Percentiles rank a stretch among this genome's conserved stretches.
These are phyloP conservation scores for Etheostoma nigrum DNA, from an alignment of 2,797 vertebrate species.

Conservation along the genomic window DNA sequence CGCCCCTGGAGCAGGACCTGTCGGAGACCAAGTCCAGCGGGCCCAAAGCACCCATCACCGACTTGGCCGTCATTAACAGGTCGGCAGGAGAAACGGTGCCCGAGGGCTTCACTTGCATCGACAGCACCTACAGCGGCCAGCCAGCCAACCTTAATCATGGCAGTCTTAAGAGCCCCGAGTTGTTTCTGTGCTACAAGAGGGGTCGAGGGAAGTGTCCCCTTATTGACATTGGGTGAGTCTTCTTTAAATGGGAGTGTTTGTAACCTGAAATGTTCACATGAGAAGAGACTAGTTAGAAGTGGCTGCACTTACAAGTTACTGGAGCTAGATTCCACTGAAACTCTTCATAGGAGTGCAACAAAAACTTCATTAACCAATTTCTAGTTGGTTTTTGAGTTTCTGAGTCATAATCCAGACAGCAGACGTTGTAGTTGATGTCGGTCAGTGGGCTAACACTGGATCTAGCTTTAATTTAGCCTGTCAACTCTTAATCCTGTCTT, in stretches of 20 bases:
- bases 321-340: neutral
- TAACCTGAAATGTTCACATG: neutral
- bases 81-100: slow-evolving; percentile 94
- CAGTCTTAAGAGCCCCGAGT: slow-evolving; percentile 96
- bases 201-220: slow-evolving; percentile 92
- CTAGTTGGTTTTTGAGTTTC: neutral
- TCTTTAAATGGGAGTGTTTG: slow-evolving; percentile 18
- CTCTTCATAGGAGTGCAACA: neutral
- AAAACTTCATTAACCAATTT: neutral
- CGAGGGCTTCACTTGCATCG: slow-evolving; percentile 96
- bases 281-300: neutral
- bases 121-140: slow-evolving; percentile 92
- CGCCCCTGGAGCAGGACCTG: slow-evolving; percentile 93
- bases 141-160: slow-evolving; percentile 98
- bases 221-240: slow-evolving; percentile 93
- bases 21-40: slow-evolving; percentile 91
- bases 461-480: neutral
- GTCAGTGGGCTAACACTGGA: neutral
- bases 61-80: slow-evolving; percentile 94
- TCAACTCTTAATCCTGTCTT: neutral
- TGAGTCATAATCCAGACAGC: neutral
- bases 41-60: slow-evolving; percentile 96
- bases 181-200: slow-evolving; percentile 96
- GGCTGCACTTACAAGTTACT: neutral
- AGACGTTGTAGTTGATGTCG: too few species aligned